These are phyloP conservation scores for Phaedon cochleariae DNA, from an alignment of 2,888 invertebrate species.

Conservation along the genomic window DNA sequence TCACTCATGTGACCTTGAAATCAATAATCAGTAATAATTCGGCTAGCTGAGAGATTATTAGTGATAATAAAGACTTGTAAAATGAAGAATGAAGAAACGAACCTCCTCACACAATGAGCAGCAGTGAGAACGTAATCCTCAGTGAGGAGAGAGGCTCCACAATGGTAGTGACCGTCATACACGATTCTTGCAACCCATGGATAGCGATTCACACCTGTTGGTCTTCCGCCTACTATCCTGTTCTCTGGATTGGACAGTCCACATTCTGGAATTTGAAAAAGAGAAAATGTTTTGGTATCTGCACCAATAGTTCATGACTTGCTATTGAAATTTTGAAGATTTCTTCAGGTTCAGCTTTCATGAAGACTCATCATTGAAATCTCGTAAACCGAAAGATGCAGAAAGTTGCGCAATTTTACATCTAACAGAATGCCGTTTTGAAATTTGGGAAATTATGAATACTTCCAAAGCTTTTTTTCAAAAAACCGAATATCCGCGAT, in stretches of 20 bases:
- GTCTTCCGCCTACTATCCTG: constrained; percentile 84
- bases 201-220: constrained; percentile 83
- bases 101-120: constrained; percentile 86
- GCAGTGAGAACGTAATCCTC: constrained; percentile 87
- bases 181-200: constrained; percentile 89
- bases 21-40: no score
- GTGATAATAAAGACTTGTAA: no score
- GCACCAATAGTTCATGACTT: background rate
- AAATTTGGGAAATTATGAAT: no score
- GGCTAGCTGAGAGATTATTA: no score
- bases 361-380: no score
- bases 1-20: no score
- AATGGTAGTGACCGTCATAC: constrained; percentile 89
- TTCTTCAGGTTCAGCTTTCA: no score
- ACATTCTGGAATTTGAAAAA: constrained; percentile 78
- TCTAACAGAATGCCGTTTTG: no score
- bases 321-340: background rate
- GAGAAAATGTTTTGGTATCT: background rate
- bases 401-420: no score
- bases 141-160: constrained; percentile 84
- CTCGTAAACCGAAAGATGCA: no score
- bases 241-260: constrained; percentile 86
- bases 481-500: no score
- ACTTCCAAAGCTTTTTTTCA: no score
- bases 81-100: constrained; percentile 42